phyloP scores from a whole-genome alignment of 1,140 invertebrate genomes.

The Eriocheir sinensis region DNA sequence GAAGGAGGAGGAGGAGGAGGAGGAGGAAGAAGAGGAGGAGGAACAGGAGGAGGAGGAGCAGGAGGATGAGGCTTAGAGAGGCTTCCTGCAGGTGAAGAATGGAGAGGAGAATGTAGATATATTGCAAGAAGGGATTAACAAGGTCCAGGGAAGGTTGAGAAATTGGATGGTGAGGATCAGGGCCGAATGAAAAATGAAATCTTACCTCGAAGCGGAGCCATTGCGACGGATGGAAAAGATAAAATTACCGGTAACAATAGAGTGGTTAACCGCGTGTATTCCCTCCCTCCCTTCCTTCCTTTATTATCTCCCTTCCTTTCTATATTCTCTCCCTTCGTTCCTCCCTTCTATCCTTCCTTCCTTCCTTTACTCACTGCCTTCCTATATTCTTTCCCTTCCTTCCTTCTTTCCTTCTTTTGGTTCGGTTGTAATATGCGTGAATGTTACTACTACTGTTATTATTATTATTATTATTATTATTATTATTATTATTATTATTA shows the following conservation, averaged over 20 bases:
- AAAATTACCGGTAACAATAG: background rate
- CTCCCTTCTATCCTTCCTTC: background rate
- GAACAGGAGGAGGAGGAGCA: background rate
- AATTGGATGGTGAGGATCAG: background rate
- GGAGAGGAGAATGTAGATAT: background rate
- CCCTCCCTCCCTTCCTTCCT: too few species aligned
- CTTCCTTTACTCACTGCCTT: background rate
- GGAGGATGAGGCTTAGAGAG: background rate
- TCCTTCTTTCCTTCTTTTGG: background rate
- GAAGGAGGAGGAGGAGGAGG: background rate
- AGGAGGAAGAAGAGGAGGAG: background rate
- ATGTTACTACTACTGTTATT: too few species aligned
- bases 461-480: too few species aligned
- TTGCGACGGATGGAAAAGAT: background rate
- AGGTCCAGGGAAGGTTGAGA: background rate
- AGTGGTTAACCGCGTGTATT: background rate
- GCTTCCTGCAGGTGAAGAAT: slow-evolving; percentile 27
- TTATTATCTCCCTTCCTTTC: too few species aligned
- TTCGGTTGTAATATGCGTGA: too few species aligned
- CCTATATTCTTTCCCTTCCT: background rate
- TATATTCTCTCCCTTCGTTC: background rate
- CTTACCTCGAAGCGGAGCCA: background rate
- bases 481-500: too few species aligned
- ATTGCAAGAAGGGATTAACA: background rate
- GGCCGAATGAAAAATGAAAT: slow-evolving; percentile 2